Evolutionary conservation across 2,113 vertebrate species (phyloP).

Genomic region (Sciurus niger): DNA sequence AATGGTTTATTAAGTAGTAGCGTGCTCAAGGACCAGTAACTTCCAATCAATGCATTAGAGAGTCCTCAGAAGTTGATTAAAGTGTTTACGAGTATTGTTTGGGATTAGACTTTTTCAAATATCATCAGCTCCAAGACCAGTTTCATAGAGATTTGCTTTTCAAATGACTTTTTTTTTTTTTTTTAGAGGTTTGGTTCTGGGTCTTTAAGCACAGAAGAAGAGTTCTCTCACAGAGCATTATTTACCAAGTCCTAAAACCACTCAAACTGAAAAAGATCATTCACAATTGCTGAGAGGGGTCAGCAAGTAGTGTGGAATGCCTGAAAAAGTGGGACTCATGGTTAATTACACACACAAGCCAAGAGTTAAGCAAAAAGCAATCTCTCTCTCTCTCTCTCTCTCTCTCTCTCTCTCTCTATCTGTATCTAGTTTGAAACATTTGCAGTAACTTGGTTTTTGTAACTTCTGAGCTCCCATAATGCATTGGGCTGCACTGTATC

Average conservation of each 20-base stretch:
- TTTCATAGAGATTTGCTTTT: constrained; percentile 48
- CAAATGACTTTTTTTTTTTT: background rate
- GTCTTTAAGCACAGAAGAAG: constrained; percentile 16
- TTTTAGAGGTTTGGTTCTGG: background rate
- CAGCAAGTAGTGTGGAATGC: background rate
- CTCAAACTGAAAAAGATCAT: background rate
- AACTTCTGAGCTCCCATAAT: background rate
- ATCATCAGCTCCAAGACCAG: constrained; percentile 3
- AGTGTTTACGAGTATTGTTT: background rate
- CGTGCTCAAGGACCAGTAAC: constrained; percentile 5
- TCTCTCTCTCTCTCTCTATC: constrained; percentile 25
- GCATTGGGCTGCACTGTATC: background rate
- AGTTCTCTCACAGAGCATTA: background rate
- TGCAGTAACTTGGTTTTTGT: background rate
- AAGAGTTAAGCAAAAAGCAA: constrained; percentile 41
- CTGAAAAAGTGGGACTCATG: background rate
- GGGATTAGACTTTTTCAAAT: background rate
- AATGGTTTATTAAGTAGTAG: background rate
- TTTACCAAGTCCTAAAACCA: background rate
- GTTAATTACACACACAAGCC: background rate
- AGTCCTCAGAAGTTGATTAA: constrained; percentile 39
- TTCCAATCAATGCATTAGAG: background rate
- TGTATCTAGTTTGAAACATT: constrained; percentile 17
- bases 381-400: background rate
- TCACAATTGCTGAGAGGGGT: background rate